These are phyloP conservation scores for Dufourea novaeangliae DNA, from an alignment of 1,140 invertebrate species.

Conservation along the genomic window DNA sequence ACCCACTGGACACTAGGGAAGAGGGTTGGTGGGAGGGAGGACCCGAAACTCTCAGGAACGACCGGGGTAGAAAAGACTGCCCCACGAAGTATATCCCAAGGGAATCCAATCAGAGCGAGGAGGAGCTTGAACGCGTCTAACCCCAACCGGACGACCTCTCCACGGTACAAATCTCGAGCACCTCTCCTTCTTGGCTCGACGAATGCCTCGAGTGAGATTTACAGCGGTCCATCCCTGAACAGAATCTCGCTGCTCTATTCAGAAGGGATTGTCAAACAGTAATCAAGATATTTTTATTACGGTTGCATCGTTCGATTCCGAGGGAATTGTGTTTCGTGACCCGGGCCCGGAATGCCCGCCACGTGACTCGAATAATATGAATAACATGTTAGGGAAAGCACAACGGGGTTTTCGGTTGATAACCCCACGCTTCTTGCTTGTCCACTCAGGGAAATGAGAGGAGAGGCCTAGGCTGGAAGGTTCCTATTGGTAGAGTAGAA, in stretches of 20 bases:
- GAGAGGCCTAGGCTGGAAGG: too few relatives aligned
- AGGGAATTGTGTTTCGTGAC: background rate
- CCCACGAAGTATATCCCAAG: constrained; percentile 41
- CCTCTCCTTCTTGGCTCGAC: constrained; percentile 35
- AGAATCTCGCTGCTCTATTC: constrained; percentile 23
- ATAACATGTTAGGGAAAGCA: too few relatives aligned
- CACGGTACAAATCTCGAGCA: constrained; percentile 56
- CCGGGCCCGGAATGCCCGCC: constrained; percentile 1
- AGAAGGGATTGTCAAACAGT: constrained; percentile 32
- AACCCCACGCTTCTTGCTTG: background rate
- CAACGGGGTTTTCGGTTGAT: too few relatives aligned
- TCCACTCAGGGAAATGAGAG: background rate
- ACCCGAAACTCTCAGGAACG: constrained; percentile 30
- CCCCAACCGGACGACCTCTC: constrained; percentile 38
- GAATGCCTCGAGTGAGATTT: constrained; percentile 53
- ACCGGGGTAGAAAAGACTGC: constrained; percentile 47
- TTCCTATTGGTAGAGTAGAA: too few relatives aligned
- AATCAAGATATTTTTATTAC: constrained; percentile 53
- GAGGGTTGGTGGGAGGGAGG: background rate
- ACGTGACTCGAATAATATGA: constrained; percentile 33
- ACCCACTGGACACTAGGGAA: too few relatives aligned
- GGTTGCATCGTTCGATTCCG: background rate
- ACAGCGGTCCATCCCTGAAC: constrained; percentile 28
- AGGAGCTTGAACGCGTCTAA: constrained; percentile 41
- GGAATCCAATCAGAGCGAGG: constrained; percentile 61